These are phyloP conservation scores for Poecilobothrus nobilitatus DNA, from an alignment of 2,888 invertebrate genomes.

Conservation along the genomic window DNA sequence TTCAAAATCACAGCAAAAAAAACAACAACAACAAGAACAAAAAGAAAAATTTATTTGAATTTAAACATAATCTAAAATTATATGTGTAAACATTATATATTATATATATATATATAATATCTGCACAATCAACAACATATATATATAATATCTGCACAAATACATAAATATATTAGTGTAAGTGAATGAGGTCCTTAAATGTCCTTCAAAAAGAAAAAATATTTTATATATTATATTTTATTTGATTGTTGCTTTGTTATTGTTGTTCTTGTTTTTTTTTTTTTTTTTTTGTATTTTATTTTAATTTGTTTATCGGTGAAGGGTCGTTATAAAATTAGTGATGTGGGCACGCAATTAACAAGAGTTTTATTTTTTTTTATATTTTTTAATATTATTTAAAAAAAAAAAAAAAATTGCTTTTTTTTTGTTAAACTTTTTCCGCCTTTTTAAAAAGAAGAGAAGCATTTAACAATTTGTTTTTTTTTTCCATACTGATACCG, in stretches of 20 bases:
- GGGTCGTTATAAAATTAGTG: conserved; percentile 1
- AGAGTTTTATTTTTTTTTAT: background rate
- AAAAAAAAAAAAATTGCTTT: too few relatives aligned
- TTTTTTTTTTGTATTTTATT: background rate
- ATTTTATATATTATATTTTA: background rate
- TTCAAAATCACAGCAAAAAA: too few relatives aligned
- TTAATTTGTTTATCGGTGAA: background rate
- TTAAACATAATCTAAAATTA: too few relatives aligned
- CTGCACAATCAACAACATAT: too few relatives aligned
- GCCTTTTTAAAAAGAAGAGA: conserved; percentile 1
- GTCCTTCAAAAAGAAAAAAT: conserved; percentile 2
- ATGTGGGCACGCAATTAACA: conserved; percentile 6
- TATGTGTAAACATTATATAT: too few relatives aligned
- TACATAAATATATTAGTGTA: too few relatives aligned
- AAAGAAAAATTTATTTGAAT: too few relatives aligned
- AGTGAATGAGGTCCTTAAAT: conserved; percentile 14
- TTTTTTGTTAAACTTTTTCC: background rate
- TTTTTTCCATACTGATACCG: too few relatives aligned
- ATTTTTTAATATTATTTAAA: background rate
- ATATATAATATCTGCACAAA: too few relatives aligned
- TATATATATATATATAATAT: too few relatives aligned
- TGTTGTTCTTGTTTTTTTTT: background rate
- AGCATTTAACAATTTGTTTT: background rate
- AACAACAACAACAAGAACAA: too few relatives aligned
- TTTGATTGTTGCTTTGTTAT: background rate